These are phyloP conservation scores for Temnothorax curvispinosus DNA, from an alignment of 1,140 invertebrate genomes.

Conservation along the genomic window DNA sequence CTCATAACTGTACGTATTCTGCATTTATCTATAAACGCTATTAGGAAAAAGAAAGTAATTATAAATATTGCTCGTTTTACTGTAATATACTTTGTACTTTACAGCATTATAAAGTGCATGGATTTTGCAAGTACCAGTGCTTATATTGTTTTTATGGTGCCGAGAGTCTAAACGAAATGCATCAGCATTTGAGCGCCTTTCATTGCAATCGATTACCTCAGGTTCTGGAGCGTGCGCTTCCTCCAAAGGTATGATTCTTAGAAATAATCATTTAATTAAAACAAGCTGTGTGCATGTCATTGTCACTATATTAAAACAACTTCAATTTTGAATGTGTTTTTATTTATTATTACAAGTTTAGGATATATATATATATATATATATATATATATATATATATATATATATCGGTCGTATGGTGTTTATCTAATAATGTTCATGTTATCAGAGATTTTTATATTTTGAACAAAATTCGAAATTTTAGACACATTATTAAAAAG, in stretches of 20 bases:
- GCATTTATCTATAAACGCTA: background rate
- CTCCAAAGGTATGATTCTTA: slow-evolving; percentile 70
- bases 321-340: background rate
- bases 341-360: background rate
- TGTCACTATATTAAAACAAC: background rate
- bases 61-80: background rate
- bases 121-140: slow-evolving; percentile 85
- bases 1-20: slow-evolving; percentile 76
- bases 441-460: background rate
- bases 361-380: background rate
- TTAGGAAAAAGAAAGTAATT: background rate
- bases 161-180: slow-evolving; percentile 81
- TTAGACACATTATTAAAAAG: background rate
- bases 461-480: background rate
- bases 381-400: too few species aligned
- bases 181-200: slow-evolving; percentile 83
- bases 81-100: background rate
- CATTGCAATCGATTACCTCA: slow-evolving; percentile 84
- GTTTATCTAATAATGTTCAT: background rate
- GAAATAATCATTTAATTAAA: background rate
- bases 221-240: slow-evolving; percentile 81
- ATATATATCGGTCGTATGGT: too few species aligned
- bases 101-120: slow-evolving; percentile 84
- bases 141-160: slow-evolving; percentile 85
- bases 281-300: background rate